These are phyloP conservation scores for Sussaba pulchella DNA, from an alignment of 2,888 invertebrate species.

Conservation along the genomic window DNA sequence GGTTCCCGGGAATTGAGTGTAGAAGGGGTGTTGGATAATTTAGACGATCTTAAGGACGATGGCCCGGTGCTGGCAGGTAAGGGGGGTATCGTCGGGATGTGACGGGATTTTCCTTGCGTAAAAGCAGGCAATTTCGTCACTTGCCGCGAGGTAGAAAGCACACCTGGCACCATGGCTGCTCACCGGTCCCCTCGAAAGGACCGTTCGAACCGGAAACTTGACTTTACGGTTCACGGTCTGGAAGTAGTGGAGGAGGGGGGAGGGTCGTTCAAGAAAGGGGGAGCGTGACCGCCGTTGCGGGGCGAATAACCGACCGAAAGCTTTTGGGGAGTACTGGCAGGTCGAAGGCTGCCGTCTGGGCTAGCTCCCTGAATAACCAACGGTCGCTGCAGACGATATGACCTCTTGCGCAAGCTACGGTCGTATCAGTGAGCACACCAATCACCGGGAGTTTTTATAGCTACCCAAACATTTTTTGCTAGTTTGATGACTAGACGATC, in stretches of 20 bases:
- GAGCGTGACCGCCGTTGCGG: background rate
- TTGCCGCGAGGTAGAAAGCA: slow-evolving; percentile 43
- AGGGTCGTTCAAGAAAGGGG: too few relatives aligned
- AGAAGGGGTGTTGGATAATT: background rate
- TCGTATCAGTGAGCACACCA: slow-evolving; percentile 14
- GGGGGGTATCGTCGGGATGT: background rate
- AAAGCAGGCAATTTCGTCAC: slow-evolving; percentile 70
- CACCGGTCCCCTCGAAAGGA: slow-evolving; percentile 12
- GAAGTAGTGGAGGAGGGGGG: too few relatives aligned
- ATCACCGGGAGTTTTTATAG: slow-evolving; percentile 34
- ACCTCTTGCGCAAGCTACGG: slow-evolving; percentile 18
- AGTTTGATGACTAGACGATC: background rate
- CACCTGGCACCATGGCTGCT: slow-evolving; percentile 43
- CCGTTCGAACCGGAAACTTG: slow-evolving; percentile 65
- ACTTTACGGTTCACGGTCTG: slow-evolving; percentile 71
- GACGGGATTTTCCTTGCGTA: slow-evolving; percentile 47
- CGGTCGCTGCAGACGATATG: slow-evolving; percentile 17
- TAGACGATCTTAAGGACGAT: background rate
- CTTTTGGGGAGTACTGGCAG: slow-evolving; percentile 48
- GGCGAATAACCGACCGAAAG: slow-evolving; percentile 34
- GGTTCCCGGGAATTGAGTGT: slow-evolving; percentile 6
- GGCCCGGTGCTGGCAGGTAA: background rate
- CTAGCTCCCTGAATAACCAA: slow-evolving; percentile 44
- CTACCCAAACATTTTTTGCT: background rate
- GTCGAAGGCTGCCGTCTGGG: slow-evolving; percentile 54